Evolutionary conservation across 2,113 vertebrate species (phyloP).

Genomic region (Cavia aperea): DNA sequence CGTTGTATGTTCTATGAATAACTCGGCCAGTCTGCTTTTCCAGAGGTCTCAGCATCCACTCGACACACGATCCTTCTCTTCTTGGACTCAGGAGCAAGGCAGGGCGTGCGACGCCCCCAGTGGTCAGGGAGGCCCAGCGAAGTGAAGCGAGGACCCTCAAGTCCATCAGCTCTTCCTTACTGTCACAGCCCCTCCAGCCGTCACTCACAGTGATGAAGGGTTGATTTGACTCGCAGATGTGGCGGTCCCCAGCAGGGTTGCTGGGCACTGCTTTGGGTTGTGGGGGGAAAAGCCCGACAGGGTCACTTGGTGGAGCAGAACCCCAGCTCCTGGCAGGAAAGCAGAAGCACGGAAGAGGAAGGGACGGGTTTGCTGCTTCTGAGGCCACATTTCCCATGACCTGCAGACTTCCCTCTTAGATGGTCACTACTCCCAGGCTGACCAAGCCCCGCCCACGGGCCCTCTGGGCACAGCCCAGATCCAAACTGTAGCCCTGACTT

Average conservation of each 20-base stretch:
- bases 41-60: neutral
- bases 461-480: neutral
- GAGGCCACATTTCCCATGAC: neutral
- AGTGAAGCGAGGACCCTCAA: neutral
- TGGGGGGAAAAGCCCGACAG: neutral
- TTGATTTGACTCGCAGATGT: neutral
- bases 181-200: neutral
- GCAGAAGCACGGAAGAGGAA: neutral
- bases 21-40: neutral
- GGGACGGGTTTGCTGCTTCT: neutral
- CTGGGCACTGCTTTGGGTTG: neutral
- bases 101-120: neutral
- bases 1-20: neutral
- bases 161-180: neutral
- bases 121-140: neutral
- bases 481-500: neutral
- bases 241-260: neutral
- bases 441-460: no score
- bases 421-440: no score
- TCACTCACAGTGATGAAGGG: neutral
- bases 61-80: neutral
- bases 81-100: neutral
- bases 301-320: neutral
- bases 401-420: neutral
- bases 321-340: neutral